Percentiles rank a stretch among this genome's conserved stretches.
These are phyloP conservation scores for Bedellia somnulentella DNA, from an alignment of 2,888 invertebrate species.

Conservation along the genomic window DNA sequence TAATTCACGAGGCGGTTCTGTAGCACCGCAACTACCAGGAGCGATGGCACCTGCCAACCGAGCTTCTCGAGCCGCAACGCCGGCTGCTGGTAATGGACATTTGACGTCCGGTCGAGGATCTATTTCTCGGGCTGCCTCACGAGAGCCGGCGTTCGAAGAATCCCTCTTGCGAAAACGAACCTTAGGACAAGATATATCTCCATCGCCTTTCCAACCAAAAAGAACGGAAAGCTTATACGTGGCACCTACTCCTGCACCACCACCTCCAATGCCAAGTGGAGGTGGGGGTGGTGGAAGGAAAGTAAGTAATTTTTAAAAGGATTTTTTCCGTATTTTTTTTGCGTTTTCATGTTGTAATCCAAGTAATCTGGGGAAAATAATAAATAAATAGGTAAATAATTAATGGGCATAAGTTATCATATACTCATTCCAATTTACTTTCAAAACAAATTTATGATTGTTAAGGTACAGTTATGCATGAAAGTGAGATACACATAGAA, in stretches of 20 bases:
- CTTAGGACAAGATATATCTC: constrained; percentile 86
- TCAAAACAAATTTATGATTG: too few relatives aligned
- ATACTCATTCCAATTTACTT: too few relatives aligned
- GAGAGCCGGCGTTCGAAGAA: constrained; percentile 77
- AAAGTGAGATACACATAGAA: too few relatives aligned
- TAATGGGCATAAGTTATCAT: too few relatives aligned
- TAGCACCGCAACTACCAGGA: constrained; percentile 73
- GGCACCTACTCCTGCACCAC: constrained; percentile 42
- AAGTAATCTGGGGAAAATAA: too few relatives aligned
- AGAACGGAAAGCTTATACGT: constrained; percentile 89
- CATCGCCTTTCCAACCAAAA: constrained; percentile 85
- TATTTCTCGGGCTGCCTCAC: constrained; percentile 44
- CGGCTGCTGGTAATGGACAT: constrained; percentile 67
- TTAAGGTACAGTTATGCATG: too few relatives aligned
- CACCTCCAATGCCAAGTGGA: constrained; percentile 32
- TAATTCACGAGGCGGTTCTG: constrained; percentile 68
- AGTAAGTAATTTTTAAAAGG: constrained; percentile 12
- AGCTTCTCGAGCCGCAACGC: constrained; percentile 38
- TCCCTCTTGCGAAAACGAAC: constrained; percentile 77
- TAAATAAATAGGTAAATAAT: too few relatives aligned
- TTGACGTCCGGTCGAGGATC: constrained; percentile 65
- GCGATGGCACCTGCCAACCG: constrained; percentile 57
- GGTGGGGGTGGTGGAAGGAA: constrained; percentile 44
- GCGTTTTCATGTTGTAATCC: too few relatives aligned
- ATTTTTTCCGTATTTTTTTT: too few relatives aligned